phyloP scores from a whole-genome alignment of 2,797 vertebrate genomes.

The Lutjanus argentimaculatus region DNA sequence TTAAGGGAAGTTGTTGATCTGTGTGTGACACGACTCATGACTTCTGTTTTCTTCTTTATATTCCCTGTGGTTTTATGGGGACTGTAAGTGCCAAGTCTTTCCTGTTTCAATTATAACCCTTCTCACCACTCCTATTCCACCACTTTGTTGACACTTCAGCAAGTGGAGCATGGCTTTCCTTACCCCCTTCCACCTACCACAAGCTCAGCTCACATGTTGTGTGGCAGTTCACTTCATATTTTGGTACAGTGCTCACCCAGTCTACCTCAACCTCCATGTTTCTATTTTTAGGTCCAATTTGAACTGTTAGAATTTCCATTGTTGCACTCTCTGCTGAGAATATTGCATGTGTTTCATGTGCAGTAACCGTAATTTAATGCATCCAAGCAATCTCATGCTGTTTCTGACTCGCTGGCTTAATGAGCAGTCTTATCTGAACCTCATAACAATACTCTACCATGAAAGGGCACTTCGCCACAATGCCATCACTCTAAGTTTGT shows the following conservation, averaged over 20 bases:
- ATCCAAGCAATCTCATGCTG: neutral
- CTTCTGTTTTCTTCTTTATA: neutral
- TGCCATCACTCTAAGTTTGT: neutral
- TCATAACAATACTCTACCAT: neutral
- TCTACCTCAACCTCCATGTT: conserved; percentile 4
- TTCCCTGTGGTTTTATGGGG: neutral
- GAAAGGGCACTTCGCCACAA: neutral
- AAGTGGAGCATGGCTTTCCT: conserved; percentile 31
- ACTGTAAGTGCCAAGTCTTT: neutral
- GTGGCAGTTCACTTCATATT: conserved; percentile 30
- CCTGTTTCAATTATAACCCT: conserved; percentile 47
- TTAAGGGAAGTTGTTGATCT: neutral
- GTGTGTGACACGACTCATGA: neutral
- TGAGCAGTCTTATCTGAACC: conserved; percentile 18
- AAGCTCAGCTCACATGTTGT: conserved; percentile 31
- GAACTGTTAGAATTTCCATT: conserved; percentile 10
- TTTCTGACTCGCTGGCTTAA: conserved; percentile 6
- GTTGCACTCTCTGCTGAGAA: conserved; percentile 7
- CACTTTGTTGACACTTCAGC: conserved; percentile 23
- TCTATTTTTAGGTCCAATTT: conserved; percentile 42
- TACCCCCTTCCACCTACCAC: too few relatives aligned
- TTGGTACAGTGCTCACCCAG: conserved; percentile 4
- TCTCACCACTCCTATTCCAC: neutral
- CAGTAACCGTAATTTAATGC: neutral
- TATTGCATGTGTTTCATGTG: conserved; percentile 39